Percentiles rank a stretch among this genome's conserved stretches.
These are phyloP conservation scores for Aphidius ervi DNA, from an alignment of 1,140 invertebrate genomes.

Conservation along the genomic window DNA sequence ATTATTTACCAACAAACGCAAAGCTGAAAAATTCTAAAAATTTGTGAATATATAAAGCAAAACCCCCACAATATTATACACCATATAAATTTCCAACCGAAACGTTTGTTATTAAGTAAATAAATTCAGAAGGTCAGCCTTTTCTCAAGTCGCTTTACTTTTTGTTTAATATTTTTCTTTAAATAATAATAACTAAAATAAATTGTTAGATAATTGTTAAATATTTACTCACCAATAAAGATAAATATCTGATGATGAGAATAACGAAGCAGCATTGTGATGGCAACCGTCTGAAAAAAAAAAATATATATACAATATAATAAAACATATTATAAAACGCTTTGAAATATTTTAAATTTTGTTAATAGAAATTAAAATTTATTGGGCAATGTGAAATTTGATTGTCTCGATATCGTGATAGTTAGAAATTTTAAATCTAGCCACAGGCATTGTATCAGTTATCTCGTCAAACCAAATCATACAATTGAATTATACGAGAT, in stretches of 20 bases:
- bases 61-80: too few species aligned
- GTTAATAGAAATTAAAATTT: too few species aligned
- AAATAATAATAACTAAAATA: not conserved
- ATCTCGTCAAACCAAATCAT: constrained; percentile 33
- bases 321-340: not conserved
- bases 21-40: too few species aligned
- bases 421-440: not conserved
- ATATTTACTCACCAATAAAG: constrained; percentile 83
- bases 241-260: constrained; percentile 99
- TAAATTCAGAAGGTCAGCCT: too few species aligned
- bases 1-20: too few species aligned
- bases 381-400: too few species aligned
- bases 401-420: too few species aligned
- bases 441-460: constrained; percentile 27
- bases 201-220: constrained; percentile 1
- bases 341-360: not conserved
- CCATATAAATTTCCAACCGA: too few species aligned
- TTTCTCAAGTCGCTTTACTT: too few species aligned
- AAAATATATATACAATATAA: constrained; percentile 27
- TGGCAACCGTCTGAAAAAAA: constrained; percentile 89
- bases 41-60: too few species aligned
- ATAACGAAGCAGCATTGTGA: constrained; percentile 95
- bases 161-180: not conserved
- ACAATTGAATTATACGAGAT: constrained; percentile 37
- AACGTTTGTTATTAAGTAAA: too few species aligned